Evolutionary conservation across 2,888 invertebrate genomes (phyloP).

Genomic region (Cephonodes hylas): DNA sequence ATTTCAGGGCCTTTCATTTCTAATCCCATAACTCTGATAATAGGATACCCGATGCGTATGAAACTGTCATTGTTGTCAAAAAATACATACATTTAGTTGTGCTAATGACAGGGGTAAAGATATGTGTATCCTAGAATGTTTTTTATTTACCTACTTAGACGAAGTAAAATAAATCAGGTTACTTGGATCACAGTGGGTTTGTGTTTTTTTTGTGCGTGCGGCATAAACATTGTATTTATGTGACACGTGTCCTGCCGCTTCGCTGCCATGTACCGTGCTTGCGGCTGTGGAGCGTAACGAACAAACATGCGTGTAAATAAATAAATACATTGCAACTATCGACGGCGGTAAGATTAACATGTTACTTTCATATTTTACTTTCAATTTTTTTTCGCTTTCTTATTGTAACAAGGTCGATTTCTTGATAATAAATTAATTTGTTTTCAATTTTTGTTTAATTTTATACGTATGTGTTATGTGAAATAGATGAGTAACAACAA

Average conservation of each 20-base stretch:
- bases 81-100: background rate
- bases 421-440: constrained; percentile 58
- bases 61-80: background rate
- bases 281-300: background rate
- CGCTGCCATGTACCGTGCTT: too few species aligned
- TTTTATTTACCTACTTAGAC: constrained; percentile 1
- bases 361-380: constrained; percentile 39
- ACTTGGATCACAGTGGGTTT: constrained; percentile 3
- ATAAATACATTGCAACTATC: constrained; percentile 19
- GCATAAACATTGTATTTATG: background rate
- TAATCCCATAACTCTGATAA: constrained; percentile 4
- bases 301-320: constrained; percentile 4
- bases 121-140: background rate
- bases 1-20: background rate
- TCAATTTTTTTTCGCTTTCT: constrained; percentile 48
- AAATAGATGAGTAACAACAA: too few species aligned
- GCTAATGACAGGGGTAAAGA: background rate
- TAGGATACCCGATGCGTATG: background rate
- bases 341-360: constrained; percentile 21
- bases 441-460: constrained; percentile 51
- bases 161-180: constrained; percentile 9
- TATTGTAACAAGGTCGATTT: constrained; percentile 23
- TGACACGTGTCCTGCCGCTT: background rate
- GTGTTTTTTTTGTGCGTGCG: background rate
- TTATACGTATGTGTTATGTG: constrained; percentile 18